Percentiles rank a stretch among this genome's conserved stretches.
These are phyloP conservation scores for Stramonita haemastoma DNA, from an alignment of 2,888 invertebrate genomes.

Conservation along the genomic window DNA sequence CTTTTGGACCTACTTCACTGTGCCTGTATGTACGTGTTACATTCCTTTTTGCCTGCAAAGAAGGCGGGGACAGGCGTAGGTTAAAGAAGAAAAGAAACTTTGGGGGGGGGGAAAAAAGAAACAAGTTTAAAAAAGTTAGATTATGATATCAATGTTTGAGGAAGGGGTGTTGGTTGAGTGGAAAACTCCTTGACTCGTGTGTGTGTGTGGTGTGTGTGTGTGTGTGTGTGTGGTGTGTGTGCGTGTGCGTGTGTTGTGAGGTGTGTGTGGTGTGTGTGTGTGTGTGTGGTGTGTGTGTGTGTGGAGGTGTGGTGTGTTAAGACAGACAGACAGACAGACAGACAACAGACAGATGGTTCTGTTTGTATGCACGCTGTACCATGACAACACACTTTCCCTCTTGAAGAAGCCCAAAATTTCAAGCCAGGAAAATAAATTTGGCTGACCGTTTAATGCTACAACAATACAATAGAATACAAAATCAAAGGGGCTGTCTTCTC, in stretches of 20 bases:
- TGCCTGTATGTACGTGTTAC: too few relatives aligned
- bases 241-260: too few relatives aligned
- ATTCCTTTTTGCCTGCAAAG: too few relatives aligned
- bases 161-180: too few relatives aligned
- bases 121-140: neutral
- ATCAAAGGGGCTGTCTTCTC: too few relatives aligned
- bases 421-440: neutral
- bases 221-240: neutral
- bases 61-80: too few relatives aligned
- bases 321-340: neutral
- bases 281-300: neutral
- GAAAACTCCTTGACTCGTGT: neutral
- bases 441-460: too few relatives aligned
- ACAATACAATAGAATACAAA: too few relatives aligned
- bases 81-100: too few relatives aligned
- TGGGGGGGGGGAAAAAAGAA: constrained; percentile 49
- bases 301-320: neutral
- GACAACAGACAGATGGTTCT: neutral
- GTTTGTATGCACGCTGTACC: neutral
- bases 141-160: too few relatives aligned
- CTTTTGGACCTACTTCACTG: too few relatives aligned
- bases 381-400: neutral
- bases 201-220: neutral
- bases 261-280: neutral
- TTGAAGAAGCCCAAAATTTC: neutral